Percentiles rank a stretch among this genome's conserved stretches.
These are phyloP conservation scores for Heteropelma amictum DNA, from an alignment of 2,888 invertebrate genomes.

Conservation along the genomic window DNA sequence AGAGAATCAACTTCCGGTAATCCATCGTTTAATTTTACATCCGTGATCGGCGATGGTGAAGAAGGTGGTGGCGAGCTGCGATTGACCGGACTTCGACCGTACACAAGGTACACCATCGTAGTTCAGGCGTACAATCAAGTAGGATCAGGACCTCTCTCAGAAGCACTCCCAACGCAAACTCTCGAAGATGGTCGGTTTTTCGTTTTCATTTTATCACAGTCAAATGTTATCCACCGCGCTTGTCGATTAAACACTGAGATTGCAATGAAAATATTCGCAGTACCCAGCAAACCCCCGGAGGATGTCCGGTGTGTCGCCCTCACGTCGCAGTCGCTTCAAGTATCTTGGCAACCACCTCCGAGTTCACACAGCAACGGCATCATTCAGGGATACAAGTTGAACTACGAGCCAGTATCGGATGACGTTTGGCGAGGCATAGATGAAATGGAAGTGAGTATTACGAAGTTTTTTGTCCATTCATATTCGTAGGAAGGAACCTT, in stretches of 20 bases:
- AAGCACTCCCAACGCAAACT: conserved; percentile 84
- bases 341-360: conserved; percentile 89
- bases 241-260: not conserved
- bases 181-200: conserved; percentile 84
- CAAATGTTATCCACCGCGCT: not conserved
- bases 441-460: conserved; percentile 73
- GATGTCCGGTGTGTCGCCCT: conserved; percentile 87
- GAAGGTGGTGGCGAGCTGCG: conserved; percentile 84
- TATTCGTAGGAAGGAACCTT: not conserved
- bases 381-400: conserved; percentile 86
- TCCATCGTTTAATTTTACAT: conserved; percentile 83
- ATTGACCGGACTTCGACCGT: conserved; percentile 83
- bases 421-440: conserved; percentile 79
- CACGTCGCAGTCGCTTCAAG: conserved; percentile 87
- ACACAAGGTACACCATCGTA: conserved; percentile 84
- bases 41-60: conserved; percentile 84
- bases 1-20: conserved; percentile 80
- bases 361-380: conserved; percentile 86
- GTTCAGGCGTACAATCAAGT: conserved; percentile 88
- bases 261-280: conserved; percentile 76
- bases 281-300: conserved; percentile 88
- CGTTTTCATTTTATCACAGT: not conserved
- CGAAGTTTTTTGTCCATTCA: not conserved
- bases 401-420: conserved; percentile 83
- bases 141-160: conserved; percentile 85